Percentiles rank a stretch among this genome's conserved stretches.
Conservation (phyloP, 1,140 invertebrate species). For the Drosophila azteca region DNA sequence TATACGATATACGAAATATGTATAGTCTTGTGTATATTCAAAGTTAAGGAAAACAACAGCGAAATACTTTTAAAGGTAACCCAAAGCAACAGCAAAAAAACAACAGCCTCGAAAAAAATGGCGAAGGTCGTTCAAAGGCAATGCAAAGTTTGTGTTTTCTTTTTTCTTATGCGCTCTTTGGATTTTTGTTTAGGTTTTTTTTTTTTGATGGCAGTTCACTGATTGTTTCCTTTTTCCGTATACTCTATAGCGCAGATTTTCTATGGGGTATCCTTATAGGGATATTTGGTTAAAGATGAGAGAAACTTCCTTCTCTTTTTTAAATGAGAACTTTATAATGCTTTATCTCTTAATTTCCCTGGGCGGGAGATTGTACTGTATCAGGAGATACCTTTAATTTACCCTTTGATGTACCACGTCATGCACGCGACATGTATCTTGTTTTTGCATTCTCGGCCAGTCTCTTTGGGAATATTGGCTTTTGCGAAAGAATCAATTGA, state of each 20-base stretch:
- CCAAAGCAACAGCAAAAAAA: conserved; percentile 47
- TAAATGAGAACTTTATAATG: not conserved
- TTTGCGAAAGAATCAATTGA: too few relatives aligned
- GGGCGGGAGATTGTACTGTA: too few relatives aligned
- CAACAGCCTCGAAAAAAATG: conserved; percentile 52
- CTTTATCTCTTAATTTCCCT: too few relatives aligned
- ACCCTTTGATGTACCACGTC: too few relatives aligned
- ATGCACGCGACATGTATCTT: too few relatives aligned
- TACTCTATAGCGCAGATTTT: not conserved
- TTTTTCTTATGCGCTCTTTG: conserved; percentile 17
- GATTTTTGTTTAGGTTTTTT: conserved; percentile 38
- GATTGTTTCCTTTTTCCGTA: conserved; percentile 7
- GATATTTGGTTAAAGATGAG: not conserved
- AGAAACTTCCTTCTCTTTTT: not conserved
- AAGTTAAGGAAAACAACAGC: conserved; percentile 53
- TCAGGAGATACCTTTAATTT: too few relatives aligned
- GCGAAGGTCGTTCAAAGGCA: conserved; percentile 76
- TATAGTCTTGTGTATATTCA: conserved; percentile 31
- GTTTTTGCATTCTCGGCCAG: too few relatives aligned
- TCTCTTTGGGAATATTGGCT: too few relatives aligned
- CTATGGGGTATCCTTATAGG: not conserved
- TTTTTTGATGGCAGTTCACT: conserved; percentile 28
- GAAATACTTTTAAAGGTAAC: conserved; percentile 76
- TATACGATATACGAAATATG: too few relatives aligned
- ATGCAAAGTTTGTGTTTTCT: conserved; percentile 58